phyloP scores from a whole-genome alignment of 2,113 vertebrate genomes.

The Nicator chloris region DNA sequence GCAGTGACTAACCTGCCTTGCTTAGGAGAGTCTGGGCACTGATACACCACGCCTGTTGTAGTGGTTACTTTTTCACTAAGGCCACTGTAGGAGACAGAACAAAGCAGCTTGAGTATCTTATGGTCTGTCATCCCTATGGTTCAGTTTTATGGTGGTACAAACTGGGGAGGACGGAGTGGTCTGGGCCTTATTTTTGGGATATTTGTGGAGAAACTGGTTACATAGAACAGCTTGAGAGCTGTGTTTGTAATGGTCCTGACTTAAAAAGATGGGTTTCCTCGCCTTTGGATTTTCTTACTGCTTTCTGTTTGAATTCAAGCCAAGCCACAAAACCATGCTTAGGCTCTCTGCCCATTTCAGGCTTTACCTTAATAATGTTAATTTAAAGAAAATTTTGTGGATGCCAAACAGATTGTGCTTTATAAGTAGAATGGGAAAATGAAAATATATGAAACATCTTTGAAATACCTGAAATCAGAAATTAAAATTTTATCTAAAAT shows the following conservation, averaged over 20 bases:
- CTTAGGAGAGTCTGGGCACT: neutral
- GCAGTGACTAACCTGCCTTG: neutral
- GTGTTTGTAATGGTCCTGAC: neutral
- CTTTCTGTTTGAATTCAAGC: neutral
- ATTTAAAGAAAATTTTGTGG: constrained; percentile 6
- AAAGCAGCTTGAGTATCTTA: neutral
- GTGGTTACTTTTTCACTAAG: neutral
- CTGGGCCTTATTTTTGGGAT: neutral
- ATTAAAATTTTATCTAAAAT: neutral
- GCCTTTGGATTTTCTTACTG: neutral
- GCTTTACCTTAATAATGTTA: constrained; percentile 10
- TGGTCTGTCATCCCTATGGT: neutral
- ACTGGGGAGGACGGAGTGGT: neutral
- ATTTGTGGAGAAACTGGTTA: neutral
- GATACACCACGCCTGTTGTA: neutral
- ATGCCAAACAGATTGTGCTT: neutral
- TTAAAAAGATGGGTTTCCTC: neutral
- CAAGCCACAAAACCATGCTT: constrained; percentile 5
- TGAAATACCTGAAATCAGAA: neutral
- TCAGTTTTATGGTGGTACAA: fast-evolving
- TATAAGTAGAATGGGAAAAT: neutral
- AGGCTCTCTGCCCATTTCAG: neutral
- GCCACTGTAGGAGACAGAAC: neutral
- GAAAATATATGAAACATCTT: neutral
- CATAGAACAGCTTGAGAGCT: neutral